Percentiles rank a stretch among this genome's conserved stretches.
Conservation (phyloP, 2,113 vertebrate species). For the Tenebrosternarchus preto region DNA sequence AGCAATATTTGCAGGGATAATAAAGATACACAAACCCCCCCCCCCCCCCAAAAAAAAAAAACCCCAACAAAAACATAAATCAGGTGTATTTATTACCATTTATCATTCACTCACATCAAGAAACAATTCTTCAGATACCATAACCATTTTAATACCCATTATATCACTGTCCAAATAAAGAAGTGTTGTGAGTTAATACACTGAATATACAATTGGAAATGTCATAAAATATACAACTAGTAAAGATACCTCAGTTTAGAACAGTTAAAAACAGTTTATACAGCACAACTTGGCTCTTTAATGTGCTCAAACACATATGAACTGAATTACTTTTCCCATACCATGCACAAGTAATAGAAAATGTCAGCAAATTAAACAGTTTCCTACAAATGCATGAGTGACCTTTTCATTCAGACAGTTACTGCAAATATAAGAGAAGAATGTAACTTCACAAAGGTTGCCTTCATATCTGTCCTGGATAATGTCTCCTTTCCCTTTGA, state of each 20-base stretch:
- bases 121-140: background rate
- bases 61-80: slow-evolving; percentile 1
- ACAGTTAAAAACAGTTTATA: background rate
- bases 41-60: slow-evolving; percentile 2
- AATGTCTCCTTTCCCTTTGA: background rate
- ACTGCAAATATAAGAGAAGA: background rate
- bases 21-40: background rate
- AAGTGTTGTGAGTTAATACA: background rate
- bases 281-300: background rate
- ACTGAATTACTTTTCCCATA: background rate
- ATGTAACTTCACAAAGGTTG: background rate
- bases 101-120: slow-evolving; percentile 2
- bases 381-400: too few species aligned
- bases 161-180: background rate
- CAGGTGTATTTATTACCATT: slow-evolving; percentile 20
- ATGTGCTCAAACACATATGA: background rate
- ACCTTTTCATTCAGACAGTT: background rate
- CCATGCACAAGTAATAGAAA: background rate
- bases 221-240: background rate
- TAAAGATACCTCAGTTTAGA: background rate
- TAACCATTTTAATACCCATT: background rate
- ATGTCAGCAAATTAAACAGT: background rate
- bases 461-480: too few species aligned
- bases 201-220: background rate
- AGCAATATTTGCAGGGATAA: background rate